Conservation (phyloP, 2,797 vertebrate genomes). For the Philypnodon macrostomus region DNA sequence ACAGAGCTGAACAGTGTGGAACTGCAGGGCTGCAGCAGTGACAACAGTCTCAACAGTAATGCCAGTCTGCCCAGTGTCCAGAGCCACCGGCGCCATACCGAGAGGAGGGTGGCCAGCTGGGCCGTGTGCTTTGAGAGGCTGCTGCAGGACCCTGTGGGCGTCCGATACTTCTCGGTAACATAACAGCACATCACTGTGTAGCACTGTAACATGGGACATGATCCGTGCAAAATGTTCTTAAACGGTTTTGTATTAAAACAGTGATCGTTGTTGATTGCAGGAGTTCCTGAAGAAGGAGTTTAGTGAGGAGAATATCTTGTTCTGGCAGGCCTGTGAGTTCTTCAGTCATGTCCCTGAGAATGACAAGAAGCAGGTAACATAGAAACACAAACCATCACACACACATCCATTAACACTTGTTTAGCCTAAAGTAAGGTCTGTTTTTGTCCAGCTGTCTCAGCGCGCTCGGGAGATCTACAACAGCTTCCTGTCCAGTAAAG, state of each 20-base stretch:
- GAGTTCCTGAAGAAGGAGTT: conserved; percentile 98
- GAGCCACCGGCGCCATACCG: conserved; percentile 88
- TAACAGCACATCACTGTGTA: neutral
- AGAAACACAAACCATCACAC: neutral
- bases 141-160: conserved; percentile 90
- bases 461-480: conserved; percentile 95
- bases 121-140: conserved; percentile 87
- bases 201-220: neutral
- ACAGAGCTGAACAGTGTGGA: conserved; percentile 91
- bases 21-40: conserved; percentile 91
- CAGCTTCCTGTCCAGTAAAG: conserved; percentile 95
- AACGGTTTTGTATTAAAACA: conserved; percentile 20
- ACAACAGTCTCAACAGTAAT: conserved; percentile 96
- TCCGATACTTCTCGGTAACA: conserved; percentile 91
- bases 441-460: conserved; percentile 83
- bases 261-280: conserved; percentile 63
- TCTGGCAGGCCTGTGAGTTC: conserved; percentile 98
- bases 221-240: conserved; percentile 61
- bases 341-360: conserved; percentile 92
- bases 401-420: conserved; percentile 4
- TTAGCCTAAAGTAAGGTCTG: neutral
- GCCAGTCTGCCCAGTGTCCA: conserved; percentile 95
- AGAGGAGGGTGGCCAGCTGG: conserved; percentile 80
- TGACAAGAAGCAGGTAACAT: conserved; percentile 93
- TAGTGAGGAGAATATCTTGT: conserved; percentile 98